Conservation (phyloP, 2,888 invertebrate species). For the Maniola hyperantus region DNA sequence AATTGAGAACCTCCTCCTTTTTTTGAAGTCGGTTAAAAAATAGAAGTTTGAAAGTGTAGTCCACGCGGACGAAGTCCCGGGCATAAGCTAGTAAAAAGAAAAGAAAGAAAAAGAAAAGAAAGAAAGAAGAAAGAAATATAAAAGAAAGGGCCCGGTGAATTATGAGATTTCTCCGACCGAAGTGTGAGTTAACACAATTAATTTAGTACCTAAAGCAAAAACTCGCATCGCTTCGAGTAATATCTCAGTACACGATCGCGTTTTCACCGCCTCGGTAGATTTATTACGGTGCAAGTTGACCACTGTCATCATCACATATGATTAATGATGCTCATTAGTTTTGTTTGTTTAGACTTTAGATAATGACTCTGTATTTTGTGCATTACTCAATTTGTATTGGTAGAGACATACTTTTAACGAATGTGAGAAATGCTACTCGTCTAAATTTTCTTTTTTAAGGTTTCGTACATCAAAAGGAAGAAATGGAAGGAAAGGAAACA, state of each 20-base stretch:
- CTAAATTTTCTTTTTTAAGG: too few relatives aligned
- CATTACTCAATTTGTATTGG: conserved; percentile 1
- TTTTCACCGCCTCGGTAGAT: conserved; percentile 28
- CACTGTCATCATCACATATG: conserved; percentile 28
- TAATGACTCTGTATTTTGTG: conserved; percentile 14
- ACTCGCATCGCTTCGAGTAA: not conserved
- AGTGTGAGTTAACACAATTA: conserved; percentile 12
- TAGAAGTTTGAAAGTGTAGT: too few relatives aligned
- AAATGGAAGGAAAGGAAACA: too few relatives aligned
- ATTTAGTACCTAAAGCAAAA: conserved; percentile 24
- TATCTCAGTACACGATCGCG: conserved; percentile 27
- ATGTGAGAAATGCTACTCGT: not conserved
- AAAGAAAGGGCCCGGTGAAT: conserved; percentile 17
- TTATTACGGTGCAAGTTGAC: conserved; percentile 23
- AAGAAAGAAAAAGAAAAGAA: too few relatives aligned
- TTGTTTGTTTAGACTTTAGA: conserved; percentile 23
- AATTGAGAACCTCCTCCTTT: too few relatives aligned
- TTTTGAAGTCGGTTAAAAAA: too few relatives aligned
- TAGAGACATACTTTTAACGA: not conserved
- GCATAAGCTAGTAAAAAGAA: too few relatives aligned
- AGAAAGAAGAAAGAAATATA: too few relatives aligned
- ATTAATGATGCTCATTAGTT: conserved; percentile 26
- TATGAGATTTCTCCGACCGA: conserved; percentile 21
- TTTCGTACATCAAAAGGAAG: too few relatives aligned
- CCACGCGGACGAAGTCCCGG: too few relatives aligned